phyloP scores from a whole-genome alignment of 2,113 vertebrate species.

The Antechinus flavipes region DNA sequence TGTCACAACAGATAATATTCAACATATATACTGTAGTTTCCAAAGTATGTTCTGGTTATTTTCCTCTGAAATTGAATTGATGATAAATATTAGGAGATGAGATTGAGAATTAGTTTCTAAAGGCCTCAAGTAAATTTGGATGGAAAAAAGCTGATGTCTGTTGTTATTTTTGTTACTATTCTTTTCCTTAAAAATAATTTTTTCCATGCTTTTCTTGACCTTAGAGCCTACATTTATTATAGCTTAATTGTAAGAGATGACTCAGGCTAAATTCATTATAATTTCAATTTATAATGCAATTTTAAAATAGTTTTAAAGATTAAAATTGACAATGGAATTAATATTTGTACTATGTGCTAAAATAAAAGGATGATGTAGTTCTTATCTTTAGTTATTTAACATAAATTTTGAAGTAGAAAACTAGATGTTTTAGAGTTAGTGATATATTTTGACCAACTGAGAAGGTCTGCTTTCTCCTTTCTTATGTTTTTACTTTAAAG shows the following conservation, averaged over 20 bases:
- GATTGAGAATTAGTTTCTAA: background rate
- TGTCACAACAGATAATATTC: constrained; percentile 55
- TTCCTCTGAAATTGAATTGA: constrained; percentile 4
- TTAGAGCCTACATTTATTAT: constrained; percentile 32
- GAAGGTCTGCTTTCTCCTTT: constrained; percentile 1
- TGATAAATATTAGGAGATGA: background rate
- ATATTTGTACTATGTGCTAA: constrained; percentile 13
- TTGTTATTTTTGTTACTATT: background rate
- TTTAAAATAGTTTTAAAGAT: constrained; percentile 27
- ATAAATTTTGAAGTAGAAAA: constrained; percentile 9
- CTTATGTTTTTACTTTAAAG: background rate
- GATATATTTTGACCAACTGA: constrained; percentile 26
- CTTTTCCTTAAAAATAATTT: background rate
- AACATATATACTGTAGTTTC: constrained; percentile 32
- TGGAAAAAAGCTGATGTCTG: background rate
- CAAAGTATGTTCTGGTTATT: constrained; percentile 13
- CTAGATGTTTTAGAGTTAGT: background rate
- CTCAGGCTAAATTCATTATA: background rate
- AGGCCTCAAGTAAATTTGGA: background rate
- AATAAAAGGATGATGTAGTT: constrained; percentile 9
- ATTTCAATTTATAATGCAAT: background rate
- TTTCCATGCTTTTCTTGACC: constrained; percentile 1
- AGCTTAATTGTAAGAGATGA: background rate
- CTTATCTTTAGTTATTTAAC: constrained; percentile 17
- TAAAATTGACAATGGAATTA: background rate